Conservation (phyloP, 64 coral and sea anemone genomes). For the Dendrophyllia cribrosa region DNA sequence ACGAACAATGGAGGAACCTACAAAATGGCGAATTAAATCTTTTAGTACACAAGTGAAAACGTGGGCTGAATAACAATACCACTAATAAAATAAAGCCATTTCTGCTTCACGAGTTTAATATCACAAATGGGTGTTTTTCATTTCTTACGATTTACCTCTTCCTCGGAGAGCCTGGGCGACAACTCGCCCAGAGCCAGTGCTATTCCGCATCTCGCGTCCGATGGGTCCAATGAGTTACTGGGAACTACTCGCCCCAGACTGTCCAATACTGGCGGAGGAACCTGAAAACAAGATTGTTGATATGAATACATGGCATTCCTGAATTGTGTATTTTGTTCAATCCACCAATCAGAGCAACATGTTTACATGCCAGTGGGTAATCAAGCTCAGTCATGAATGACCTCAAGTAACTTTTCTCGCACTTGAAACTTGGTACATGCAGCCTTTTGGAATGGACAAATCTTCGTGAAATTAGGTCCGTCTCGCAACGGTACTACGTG, state of each 20-base stretch:
- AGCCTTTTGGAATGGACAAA: too few relatives aligned
- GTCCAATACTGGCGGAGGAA: slow-evolving; percentile 84
- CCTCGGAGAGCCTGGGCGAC: slow-evolving; percentile 63
- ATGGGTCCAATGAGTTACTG: slow-evolving; percentile 22
- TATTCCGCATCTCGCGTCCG: slow-evolving; percentile 58
- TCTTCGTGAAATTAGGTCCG: too few relatives aligned
- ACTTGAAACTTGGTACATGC: too few relatives aligned
- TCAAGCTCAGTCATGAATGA: too few relatives aligned
- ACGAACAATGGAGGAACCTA: slow-evolving; percentile 84
- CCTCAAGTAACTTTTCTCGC: too few relatives aligned
- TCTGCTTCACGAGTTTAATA: too few relatives aligned
- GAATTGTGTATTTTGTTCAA: too few relatives aligned
- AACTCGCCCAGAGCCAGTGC: slow-evolving; percentile 69
- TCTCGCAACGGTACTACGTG: too few relatives aligned
- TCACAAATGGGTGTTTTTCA: background rate
- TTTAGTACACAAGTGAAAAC: background rate
- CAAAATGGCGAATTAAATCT: background rate
- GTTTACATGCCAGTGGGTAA: too few relatives aligned
- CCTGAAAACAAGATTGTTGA: slow-evolving; percentile 30
- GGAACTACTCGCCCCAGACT: slow-evolving; percentile 56
- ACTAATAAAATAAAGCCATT: too few relatives aligned
- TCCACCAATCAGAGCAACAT: too few relatives aligned
- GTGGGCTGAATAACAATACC: too few relatives aligned
- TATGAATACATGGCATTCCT: background rate
- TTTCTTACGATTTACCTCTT: slow-evolving; percentile 35